phyloP scores from a whole-genome alignment of 2,888 invertebrate species.

The Parthenolecanium corni region DNA sequence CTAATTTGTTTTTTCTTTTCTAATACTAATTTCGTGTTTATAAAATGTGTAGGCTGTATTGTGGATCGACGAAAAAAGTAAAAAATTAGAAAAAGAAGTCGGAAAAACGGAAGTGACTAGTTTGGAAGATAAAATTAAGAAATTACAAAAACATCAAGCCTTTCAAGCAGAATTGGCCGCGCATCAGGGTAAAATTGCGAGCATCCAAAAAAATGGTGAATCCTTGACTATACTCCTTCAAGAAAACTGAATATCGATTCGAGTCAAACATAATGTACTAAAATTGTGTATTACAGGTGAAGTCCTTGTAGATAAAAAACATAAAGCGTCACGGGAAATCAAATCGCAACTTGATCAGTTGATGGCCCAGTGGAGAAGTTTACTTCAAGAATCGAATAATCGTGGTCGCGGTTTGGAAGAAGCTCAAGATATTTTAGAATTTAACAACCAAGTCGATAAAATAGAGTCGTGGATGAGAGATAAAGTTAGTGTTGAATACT shows the following conservation, averaged over 20 bases:
- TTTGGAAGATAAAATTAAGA: slow-evolving; percentile 90
- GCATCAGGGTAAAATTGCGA: slow-evolving; percentile 71
- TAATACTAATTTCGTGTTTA: neutral
- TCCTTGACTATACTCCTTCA: too few relatives aligned
- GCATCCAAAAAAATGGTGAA: slow-evolving; percentile 49
- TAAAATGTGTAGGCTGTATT: slow-evolving; percentile 50
- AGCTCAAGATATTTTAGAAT: slow-evolving; percentile 92
- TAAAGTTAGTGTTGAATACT: slow-evolving; percentile 51
- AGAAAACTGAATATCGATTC: neutral
- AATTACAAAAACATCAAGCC: slow-evolving; percentile 86
- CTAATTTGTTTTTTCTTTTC: neutral
- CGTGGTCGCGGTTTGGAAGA: slow-evolving; percentile 81
- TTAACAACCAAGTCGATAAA: slow-evolving; percentile 90
- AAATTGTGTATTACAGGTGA: slow-evolving; percentile 43
- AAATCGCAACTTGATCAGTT: slow-evolving; percentile 57
- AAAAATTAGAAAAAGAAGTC: slow-evolving; percentile 70
- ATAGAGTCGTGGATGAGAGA: slow-evolving; percentile 96
- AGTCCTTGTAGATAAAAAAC: slow-evolving; percentile 55
- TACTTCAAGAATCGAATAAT: slow-evolving; percentile 58
- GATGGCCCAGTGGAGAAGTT: slow-evolving; percentile 58
- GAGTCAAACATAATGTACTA: neutral
- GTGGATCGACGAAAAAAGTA: slow-evolving; percentile 86
- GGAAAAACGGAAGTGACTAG: slow-evolving; percentile 59
- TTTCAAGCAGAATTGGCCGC: slow-evolving; percentile 85
- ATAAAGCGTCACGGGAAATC: slow-evolving; percentile 58